A percentile compares a stretch with the other conserved stretches of the same genome.
Conservation (phyloP, 2,797 vertebrate genomes). For the Cyclopterus lumpus region DNA sequence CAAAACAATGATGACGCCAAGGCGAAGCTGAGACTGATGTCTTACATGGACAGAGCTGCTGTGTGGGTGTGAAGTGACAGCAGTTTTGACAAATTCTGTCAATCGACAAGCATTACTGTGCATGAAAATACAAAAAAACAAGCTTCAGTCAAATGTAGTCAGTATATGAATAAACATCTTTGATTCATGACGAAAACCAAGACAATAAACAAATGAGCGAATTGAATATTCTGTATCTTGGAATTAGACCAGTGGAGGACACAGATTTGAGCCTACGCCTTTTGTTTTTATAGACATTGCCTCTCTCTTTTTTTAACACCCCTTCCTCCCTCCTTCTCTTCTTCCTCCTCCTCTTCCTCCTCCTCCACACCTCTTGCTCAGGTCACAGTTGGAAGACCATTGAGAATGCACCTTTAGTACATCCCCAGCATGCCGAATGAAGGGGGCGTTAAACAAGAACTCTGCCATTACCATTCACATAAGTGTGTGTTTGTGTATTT, state of each 20-base stretch:
- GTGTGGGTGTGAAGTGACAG: not conserved
- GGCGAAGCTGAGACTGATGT: slow-evolving; percentile 33
- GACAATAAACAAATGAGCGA: slow-evolving; percentile 5
- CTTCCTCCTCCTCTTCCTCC: slow-evolving; percentile 4
- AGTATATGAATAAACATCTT: not conserved
- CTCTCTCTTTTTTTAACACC: slow-evolving; percentile 36
- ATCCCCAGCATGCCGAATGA: slow-evolving; percentile 46
- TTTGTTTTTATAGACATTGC: slow-evolving; percentile 33
- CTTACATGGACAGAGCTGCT: slow-evolving; percentile 27
- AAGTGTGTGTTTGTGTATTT: slow-evolving; percentile 51
- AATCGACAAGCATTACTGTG: not conserved
- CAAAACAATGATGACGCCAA: slow-evolving; percentile 58
- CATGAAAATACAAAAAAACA: not conserved
- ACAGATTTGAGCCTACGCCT: slow-evolving; percentile 25
- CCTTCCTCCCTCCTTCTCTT: slow-evolving; percentile 18
- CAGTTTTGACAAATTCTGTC: not conserved
- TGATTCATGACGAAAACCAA: slow-evolving; percentile 19
- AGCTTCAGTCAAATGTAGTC: not conserved
- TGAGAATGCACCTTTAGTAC: slow-evolving; percentile 58
- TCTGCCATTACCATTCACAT: slow-evolving; percentile 62
- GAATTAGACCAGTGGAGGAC: slow-evolving; percentile 28
- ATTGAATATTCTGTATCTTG: slow-evolving; percentile 23
- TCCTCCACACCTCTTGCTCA: slow-evolving; percentile 57
- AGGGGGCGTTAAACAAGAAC: slow-evolving; percentile 59
- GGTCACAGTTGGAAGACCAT: slow-evolving; percentile 73